Percentiles rank a stretch among this genome's conserved stretches.
Evolutionary conservation across 2,888 invertebrate species (phyloP).

Genomic region (Xanthorhoe designata): DNA sequence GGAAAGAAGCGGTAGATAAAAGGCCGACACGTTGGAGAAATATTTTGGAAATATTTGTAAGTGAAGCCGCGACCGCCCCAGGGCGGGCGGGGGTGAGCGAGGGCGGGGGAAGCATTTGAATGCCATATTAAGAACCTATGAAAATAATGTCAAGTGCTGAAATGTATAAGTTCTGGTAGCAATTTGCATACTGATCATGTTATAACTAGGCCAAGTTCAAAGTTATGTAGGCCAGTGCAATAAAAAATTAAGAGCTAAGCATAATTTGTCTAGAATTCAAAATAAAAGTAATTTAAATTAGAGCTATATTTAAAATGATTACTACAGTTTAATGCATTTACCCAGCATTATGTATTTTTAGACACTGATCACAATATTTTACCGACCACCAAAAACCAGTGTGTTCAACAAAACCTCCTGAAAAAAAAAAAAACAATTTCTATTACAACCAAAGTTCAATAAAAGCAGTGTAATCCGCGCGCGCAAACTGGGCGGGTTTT

Average conservation of each 20-base stretch:
- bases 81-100: constrained; percentile 52
- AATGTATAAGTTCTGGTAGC: constrained; percentile 1
- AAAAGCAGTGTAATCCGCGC: constrained; percentile 38
- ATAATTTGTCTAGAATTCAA: too few relatives aligned
- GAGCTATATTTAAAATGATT: too few relatives aligned
- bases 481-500: constrained; percentile 39
- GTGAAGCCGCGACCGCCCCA: constrained; percentile 69
- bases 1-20: constrained; percentile 84
- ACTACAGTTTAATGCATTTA: too few relatives aligned
- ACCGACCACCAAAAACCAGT: constrained; percentile 14
- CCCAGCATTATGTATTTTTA: not conserved
- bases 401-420: constrained; percentile 10
- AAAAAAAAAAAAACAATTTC: constrained; percentile 29
- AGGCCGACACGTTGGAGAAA: constrained; percentile 83
- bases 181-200: not conserved
- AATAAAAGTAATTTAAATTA: too few relatives aligned
- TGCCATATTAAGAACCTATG: constrained; percentile 16
- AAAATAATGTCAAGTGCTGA: constrained; percentile 19
- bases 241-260: too few relatives aligned
- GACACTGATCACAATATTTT: constrained; percentile 18
- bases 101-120: constrained; percentile 44
- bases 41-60: constrained; percentile 85
- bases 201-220: not conserved
- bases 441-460: constrained; percentile 38
- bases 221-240: too few relatives aligned